Percentiles rank a stretch among this genome's conserved stretches.
phyloP scores from a whole-genome alignment of 2,113 vertebrate species.

The Rana temporaria region DNA sequence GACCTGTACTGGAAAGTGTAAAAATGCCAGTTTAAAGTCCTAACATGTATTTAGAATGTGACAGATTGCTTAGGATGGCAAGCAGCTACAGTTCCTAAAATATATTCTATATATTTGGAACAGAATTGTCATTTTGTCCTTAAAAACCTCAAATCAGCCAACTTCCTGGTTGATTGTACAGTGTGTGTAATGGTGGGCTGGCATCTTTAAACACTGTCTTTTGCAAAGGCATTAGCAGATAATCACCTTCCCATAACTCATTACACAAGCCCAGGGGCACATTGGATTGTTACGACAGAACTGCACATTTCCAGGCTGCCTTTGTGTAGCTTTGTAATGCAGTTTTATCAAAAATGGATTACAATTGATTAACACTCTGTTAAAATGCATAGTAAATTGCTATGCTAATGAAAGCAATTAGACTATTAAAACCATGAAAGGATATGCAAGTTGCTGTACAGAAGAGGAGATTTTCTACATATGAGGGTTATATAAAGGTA shows the following conservation, averaged over 20 bases:
- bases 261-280: conserved; percentile 56
- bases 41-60: no score
- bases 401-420: conserved; percentile 58
- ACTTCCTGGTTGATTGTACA: background rate
- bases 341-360: conserved; percentile 59
- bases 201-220: conserved; percentile 37
- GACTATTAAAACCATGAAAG: conserved; percentile 54
- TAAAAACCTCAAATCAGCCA: background rate
- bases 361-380: conserved; percentile 57
- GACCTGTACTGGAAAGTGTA: no score
- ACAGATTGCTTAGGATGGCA: no score
- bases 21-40: no score
- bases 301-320: conserved; percentile 52
- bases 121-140: background rate
- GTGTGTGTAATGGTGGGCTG: conserved; percentile 26
- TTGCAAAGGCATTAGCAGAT: conserved; percentile 57
- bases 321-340: conserved; percentile 53
- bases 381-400: conserved; percentile 58
- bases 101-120: background rate
- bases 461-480: conserved; percentile 37
- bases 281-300: conserved; percentile 44
- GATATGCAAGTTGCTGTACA: conserved; percentile 55
- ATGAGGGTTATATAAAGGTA: conserved; percentile 12
- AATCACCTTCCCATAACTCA: conserved; percentile 58
- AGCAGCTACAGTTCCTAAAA: background rate